phyloP scores from a whole-genome alignment of 2,797 vertebrate species.

The Carcharodon carcharias region DNA sequence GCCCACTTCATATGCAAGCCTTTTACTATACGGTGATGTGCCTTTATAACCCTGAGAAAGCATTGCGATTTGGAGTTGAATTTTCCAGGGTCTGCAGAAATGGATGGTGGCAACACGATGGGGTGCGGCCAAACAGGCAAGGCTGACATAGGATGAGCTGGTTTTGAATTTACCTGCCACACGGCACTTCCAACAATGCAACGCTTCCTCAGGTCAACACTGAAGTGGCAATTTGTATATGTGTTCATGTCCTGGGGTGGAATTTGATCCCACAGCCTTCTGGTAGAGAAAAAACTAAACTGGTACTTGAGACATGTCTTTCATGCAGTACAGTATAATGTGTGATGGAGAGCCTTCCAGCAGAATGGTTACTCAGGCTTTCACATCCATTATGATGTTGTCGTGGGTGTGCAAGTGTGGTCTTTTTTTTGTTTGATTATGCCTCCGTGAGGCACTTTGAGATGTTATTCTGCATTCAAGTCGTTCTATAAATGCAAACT shows the following conservation, averaged over 20 bases:
- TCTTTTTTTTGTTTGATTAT: no score
- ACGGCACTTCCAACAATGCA: not conserved
- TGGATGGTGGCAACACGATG: not conserved
- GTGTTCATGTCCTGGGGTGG: not conserved
- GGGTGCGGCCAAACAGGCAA: not conserved
- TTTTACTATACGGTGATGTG: not conserved
- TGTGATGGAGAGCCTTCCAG: no score
- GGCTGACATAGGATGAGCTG: not conserved
- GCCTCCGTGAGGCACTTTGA: not conserved
- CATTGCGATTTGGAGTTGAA: not conserved
- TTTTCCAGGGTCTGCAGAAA: not conserved
- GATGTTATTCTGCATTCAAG: not conserved
- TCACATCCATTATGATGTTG: no score
- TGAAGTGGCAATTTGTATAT: not conserved
- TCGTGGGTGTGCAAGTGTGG: no score
- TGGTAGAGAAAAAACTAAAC: not conserved
- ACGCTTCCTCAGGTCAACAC: not conserved
- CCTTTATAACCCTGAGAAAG: not conserved
- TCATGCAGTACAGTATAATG: no score
- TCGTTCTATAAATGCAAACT: not conserved
- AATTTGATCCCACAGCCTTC: not conserved
- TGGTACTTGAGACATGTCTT: no score
- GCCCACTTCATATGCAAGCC: not conserved
- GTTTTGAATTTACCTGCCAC: not conserved
- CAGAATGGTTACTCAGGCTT: no score